Conservation (phyloP, 2,888 invertebrate genomes). For the Ormia ochracea region DNA sequence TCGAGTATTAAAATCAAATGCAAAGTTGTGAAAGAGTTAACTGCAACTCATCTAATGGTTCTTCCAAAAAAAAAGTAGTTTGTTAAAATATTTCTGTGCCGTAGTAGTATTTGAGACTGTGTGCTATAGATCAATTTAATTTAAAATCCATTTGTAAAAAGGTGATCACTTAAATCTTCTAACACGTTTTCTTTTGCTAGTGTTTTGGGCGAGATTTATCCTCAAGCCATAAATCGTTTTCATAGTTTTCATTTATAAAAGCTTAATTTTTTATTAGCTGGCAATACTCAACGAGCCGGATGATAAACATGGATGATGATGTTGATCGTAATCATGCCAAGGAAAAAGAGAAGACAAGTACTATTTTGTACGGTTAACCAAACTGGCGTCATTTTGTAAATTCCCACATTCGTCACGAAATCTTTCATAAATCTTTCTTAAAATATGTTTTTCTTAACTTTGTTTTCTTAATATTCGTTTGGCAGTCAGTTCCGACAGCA, state of each 20-base stretch:
- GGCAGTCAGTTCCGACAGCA: constrained; percentile 4
- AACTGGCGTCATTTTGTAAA: constrained; percentile 65
- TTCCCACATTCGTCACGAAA: constrained; percentile 68
- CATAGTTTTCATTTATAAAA: constrained; percentile 32
- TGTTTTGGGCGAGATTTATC: constrained; percentile 45
- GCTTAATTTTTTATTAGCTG: constrained; percentile 52
- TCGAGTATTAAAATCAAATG: too few relatives aligned
- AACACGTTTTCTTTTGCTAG: constrained; percentile 49
- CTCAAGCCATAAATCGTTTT: constrained; percentile 36
- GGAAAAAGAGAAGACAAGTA: not conserved
- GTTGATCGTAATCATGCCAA: constrained; percentile 44
- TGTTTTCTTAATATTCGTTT: constrained; percentile 36
- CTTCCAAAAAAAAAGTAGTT: too few relatives aligned
- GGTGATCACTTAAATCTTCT: constrained; percentile 48
- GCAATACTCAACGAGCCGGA: constrained; percentile 39
- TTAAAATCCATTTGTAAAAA: constrained; percentile 40
- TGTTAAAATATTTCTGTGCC: too few relatives aligned
- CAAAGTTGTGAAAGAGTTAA: too few relatives aligned
- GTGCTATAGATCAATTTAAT: constrained; percentile 29
- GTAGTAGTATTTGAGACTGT: too few relatives aligned
- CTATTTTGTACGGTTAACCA: constrained; percentile 24
- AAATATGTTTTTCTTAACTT: constrained; percentile 13
- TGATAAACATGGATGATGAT: constrained; percentile 35
- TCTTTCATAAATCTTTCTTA: constrained; percentile 53
- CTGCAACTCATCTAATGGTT: too few relatives aligned